phyloP scores from a whole-genome alignment of 2,113 vertebrate genomes.

The Arvicanthis niloticus region DNA sequence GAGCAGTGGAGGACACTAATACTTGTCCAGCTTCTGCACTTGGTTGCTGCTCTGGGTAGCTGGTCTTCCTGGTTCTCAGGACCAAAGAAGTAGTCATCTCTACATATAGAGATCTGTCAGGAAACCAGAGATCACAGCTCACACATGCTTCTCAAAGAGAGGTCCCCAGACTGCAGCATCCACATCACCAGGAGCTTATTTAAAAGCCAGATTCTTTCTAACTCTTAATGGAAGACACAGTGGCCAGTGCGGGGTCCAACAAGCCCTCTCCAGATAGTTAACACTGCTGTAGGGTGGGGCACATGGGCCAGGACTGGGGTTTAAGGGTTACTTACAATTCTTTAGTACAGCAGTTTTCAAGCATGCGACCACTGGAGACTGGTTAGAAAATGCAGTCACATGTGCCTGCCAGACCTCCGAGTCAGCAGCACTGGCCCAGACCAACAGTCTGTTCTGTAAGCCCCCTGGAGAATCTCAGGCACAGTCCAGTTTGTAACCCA shows the following conservation, averaged over 20 bases:
- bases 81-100: not conserved
- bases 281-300: accelerated
- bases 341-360: not conserved
- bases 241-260: not conserved
- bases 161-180: not conserved
- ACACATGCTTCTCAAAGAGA: not conserved
- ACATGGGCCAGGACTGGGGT: accelerated
- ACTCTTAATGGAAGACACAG: not conserved
- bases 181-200: not conserved
- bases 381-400: not conserved
- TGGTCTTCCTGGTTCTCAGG: not conserved
- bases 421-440: not conserved
- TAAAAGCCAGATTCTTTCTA: not conserved
- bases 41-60: not conserved
- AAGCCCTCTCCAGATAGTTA: not conserved
- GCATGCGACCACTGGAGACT: not conserved
- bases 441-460: not conserved
- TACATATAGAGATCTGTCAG: accelerated
- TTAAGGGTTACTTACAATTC: not conserved
- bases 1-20: accelerated
- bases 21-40: accelerated
- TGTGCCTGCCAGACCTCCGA: not conserved
- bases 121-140: not conserved
- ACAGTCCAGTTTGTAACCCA: not conserved
- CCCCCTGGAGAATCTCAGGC: not conserved